Evolutionary conservation across 2,888 invertebrate species (phyloP).

Genomic region (Oxyteleia sp.): DNA sequence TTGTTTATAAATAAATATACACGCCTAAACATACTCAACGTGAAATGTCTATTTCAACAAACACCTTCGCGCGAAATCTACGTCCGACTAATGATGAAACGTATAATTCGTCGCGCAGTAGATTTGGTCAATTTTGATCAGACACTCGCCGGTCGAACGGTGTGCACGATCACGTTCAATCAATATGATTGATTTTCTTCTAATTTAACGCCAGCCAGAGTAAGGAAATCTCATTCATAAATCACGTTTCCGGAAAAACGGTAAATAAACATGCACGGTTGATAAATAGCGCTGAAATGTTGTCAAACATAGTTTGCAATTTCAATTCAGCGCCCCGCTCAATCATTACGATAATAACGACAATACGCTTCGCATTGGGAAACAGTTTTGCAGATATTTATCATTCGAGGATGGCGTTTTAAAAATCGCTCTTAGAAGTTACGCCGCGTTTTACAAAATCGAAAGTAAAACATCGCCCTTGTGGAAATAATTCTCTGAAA

Average conservation of each 20-base stretch:
- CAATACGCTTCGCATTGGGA: constrained; percentile 31
- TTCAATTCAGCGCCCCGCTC: constrained; percentile 41
- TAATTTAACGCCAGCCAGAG: constrained; percentile 47
- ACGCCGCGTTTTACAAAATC: constrained; percentile 28
- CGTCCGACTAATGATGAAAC: constrained; percentile 1
- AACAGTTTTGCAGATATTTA: constrained; percentile 53
- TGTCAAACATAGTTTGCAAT: constrained; percentile 47
- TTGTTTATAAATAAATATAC: background rate
- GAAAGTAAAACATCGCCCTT: too few species aligned
- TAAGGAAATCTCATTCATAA: constrained; percentile 63
- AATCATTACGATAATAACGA: constrained; percentile 51
- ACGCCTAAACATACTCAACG: background rate
- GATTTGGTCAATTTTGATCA: constrained; percentile 48
- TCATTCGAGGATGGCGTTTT: constrained; percentile 4
- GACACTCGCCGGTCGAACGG: constrained; percentile 22
- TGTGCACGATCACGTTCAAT: constrained; percentile 44
- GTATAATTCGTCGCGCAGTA: constrained; percentile 30
- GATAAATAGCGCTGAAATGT: constrained; percentile 52
- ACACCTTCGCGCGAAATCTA: background rate
- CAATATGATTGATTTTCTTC: constrained; percentile 63
- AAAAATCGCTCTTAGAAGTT: constrained; percentile 10
- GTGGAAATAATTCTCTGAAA: too few species aligned
- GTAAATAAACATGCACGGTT: constrained; percentile 45
- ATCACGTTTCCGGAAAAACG: constrained; percentile 48
- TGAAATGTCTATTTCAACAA: background rate